Conservation (phyloP, 1,140 invertebrate species). For the Platyura marginata region DNA sequence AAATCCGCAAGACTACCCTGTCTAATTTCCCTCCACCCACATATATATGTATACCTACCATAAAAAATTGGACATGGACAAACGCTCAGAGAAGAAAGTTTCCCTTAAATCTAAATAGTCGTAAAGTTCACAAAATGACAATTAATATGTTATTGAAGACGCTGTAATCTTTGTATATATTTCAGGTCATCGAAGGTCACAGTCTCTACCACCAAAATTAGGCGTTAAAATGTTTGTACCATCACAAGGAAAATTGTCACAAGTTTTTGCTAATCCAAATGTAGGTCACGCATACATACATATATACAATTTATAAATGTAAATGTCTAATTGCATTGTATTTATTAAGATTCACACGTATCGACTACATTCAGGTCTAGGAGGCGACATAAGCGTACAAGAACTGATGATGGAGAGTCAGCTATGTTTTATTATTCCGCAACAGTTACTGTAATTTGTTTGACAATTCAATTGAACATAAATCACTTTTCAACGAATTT, state of each 20-base stretch:
- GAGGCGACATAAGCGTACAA: slow-evolving; percentile 79
- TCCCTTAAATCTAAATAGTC: no score
- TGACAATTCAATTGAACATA: background rate
- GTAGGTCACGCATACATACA: slow-evolving; percentile 7
- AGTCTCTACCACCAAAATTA: slow-evolving; percentile 64
- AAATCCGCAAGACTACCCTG: no score
- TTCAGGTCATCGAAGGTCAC: slow-evolving; percentile 52
- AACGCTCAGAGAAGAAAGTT: no score
- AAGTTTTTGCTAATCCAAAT: slow-evolving; percentile 16
- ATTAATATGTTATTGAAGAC: no score
- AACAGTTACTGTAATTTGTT: slow-evolving; percentile 62
- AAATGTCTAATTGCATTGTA: background rate
- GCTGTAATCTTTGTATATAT: no score
- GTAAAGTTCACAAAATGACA: no score
- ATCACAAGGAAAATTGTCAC: slow-evolving; percentile 41
- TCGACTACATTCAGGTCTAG: slow-evolving; percentile 75
- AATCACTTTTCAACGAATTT: background rate
- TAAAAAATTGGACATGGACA: no score
- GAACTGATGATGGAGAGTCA: slow-evolving; percentile 87
- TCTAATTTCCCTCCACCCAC: no score
- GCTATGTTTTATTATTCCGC: slow-evolving; percentile 68
- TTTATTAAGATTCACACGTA: slow-evolving; percentile 38
- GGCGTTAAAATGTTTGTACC: slow-evolving; percentile 66
- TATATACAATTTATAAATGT: background rate
- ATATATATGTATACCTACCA: no score